phyloP scores from a whole-genome alignment of 2,797 vertebrate species.

The Microctenopoma lineatum region DNA sequence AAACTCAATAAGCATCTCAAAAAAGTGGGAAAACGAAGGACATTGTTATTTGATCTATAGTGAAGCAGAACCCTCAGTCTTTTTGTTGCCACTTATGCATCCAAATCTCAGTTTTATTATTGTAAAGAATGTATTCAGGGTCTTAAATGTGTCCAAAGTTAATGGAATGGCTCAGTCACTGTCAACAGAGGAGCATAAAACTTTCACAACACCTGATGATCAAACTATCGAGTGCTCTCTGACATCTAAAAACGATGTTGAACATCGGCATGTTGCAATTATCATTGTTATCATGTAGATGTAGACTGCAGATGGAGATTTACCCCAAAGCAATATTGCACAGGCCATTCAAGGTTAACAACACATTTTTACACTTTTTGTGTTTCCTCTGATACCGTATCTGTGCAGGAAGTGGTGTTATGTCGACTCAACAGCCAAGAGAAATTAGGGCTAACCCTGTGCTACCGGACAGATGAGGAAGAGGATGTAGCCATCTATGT shows the following conservation, averaged over 20 bases:
- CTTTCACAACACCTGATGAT: background rate
- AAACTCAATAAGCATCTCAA: constrained; percentile 42
- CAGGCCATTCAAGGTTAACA: background rate
- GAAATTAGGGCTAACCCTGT: constrained; percentile 95
- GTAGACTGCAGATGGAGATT: background rate
- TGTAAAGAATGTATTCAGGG: background rate
- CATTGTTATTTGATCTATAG: constrained; percentile 31
- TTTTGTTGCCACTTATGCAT: constrained; percentile 12
- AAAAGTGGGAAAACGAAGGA: constrained; percentile 40
- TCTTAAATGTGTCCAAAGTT: constrained; percentile 3
- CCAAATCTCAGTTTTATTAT: constrained; percentile 8
- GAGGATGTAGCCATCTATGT: constrained; percentile 95
- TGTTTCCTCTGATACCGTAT: background rate
- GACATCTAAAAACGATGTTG: background rate
- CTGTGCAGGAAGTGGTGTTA: constrained; percentile 91
- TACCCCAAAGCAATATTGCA: background rate
- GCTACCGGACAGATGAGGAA: constrained; percentile 96
- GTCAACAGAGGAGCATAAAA: background rate
- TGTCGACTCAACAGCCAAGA: constrained; percentile 93
- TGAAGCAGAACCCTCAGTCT: constrained; percentile 6
- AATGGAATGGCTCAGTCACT: background rate
- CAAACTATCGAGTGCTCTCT: too few species aligned
- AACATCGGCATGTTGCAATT: background rate
- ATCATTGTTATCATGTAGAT: too few species aligned
- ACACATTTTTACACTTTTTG: background rate